Conservation (phyloP, 1,140 invertebrate genomes). For the Littorina saxatilis region DNA sequence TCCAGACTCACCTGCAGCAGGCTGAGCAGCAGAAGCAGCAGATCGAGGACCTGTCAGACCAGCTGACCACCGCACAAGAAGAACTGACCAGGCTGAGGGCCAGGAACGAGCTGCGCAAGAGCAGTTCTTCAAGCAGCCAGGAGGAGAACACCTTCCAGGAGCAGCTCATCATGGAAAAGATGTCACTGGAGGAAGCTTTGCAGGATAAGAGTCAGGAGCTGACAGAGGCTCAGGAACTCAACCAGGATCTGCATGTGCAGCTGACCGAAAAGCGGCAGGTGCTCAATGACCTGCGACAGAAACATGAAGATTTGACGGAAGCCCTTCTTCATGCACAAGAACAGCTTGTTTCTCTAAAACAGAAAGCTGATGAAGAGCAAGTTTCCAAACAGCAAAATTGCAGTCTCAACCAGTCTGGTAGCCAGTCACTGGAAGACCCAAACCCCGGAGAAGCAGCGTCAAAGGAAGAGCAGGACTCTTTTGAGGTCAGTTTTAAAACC, state of each 20-base stretch:
- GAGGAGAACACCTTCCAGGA: conserved; percentile 27
- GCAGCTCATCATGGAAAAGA: conserved; percentile 32
- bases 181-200: conserved; percentile 38
- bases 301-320: conserved; percentile 36
- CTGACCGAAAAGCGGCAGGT: conserved; percentile 36
- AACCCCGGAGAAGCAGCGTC: background rate
- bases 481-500: conserved; percentile 11
- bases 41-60: background rate
- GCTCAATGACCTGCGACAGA: conserved; percentile 35
- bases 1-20: conserved; percentile 18
- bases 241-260: conserved; percentile 30
- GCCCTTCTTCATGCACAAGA: background rate
- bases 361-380: background rate
- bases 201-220: conserved; percentile 39
- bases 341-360: conserved; percentile 2
- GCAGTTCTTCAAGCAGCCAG: background rate
- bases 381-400: background rate
- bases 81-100: conserved; percentile 15
- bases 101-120: background rate
- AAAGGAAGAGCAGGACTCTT: background rate
- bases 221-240: background rate
- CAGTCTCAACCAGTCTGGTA: background rate
- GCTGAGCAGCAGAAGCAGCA: background rate
- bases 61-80: background rate
- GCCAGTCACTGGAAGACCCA: background rate